phyloP scores from a whole-genome alignment of 2,888 invertebrate species.

The Xanthorhoe designata region DNA sequence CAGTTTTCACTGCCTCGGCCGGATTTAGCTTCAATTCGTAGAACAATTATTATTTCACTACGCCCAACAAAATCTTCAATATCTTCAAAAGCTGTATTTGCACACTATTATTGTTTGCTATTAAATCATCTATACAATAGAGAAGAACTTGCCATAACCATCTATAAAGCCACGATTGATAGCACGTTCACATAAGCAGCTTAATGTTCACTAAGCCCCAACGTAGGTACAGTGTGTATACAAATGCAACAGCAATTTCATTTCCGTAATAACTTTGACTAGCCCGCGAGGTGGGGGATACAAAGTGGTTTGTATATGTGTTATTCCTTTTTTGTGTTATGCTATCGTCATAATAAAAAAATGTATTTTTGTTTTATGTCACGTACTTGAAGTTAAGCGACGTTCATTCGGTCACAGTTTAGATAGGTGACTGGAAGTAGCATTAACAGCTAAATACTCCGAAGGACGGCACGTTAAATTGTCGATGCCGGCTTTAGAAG shows the following conservation, averaged over 20 bases:
- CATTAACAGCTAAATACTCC: no score
- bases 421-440: no score
- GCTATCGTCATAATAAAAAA: no score
- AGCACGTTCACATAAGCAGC: constrained; percentile 15
- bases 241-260: constrained; percentile 8
- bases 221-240: background rate
- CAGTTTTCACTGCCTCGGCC: background rate
- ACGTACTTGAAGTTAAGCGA: no score
- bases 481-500: no score
- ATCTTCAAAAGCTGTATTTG: background rate
- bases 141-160: background rate
- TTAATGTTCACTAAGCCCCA: constrained; percentile 18
- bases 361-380: no score
- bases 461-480: no score
- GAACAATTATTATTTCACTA: background rate
- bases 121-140: background rate
- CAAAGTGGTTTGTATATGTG: background rate
- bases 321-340: background rate
- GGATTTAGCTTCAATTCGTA: background rate
- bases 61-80: background rate
- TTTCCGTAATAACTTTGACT: constrained; percentile 1
- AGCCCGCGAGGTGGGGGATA: background rate
- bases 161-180: constrained; percentile 1
- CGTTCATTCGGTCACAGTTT: no score
- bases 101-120: background rate